These are phyloP conservation scores for Monopterus albus DNA, from an alignment of 2,113 vertebrate species.

Conservation along the genomic window DNA sequence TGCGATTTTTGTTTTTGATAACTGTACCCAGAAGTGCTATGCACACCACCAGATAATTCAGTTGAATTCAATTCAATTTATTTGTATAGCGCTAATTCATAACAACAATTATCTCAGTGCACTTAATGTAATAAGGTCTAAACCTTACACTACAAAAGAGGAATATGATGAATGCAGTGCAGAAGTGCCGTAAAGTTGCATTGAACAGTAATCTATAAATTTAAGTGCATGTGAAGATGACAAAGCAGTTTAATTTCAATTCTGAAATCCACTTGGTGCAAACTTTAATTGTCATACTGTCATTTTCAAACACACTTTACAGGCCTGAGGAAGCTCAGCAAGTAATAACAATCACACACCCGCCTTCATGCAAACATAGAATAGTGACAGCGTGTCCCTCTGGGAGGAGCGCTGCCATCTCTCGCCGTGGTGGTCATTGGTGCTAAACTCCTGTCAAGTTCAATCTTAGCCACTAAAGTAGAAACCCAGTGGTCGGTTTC, in stretches of 20 bases:
- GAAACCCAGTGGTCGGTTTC: conserved; percentile 42
- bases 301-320: conserved; percentile 21
- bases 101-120: too few species aligned
- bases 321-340: conserved; percentile 17
- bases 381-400: conserved; percentile 56
- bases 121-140: too few species aligned
- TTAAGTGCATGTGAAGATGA: too few species aligned
- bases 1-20: conserved; percentile 24
- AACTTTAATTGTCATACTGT: not conserved
- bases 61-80: too few species aligned
- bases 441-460: conserved; percentile 79
- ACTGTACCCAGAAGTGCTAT: conserved; percentile 61
- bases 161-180: too few species aligned
- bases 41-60: too few species aligned
- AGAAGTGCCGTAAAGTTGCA: too few species aligned
- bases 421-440: conserved; percentile 63
- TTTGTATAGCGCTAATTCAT: too few species aligned
- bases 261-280: not conserved
- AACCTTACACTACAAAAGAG: too few species aligned
- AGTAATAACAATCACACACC: conserved; percentile 29
- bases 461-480: conserved; percentile 49
- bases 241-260: too few species aligned
- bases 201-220: too few species aligned
- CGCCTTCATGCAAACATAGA: conserved; percentile 13
- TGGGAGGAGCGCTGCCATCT: conserved; percentile 58